Percentiles rank a stretch among this genome's conserved stretches.
Conservation (phyloP, 2,797 vertebrate genomes). For the Arctocebus calabarensis region DNA sequence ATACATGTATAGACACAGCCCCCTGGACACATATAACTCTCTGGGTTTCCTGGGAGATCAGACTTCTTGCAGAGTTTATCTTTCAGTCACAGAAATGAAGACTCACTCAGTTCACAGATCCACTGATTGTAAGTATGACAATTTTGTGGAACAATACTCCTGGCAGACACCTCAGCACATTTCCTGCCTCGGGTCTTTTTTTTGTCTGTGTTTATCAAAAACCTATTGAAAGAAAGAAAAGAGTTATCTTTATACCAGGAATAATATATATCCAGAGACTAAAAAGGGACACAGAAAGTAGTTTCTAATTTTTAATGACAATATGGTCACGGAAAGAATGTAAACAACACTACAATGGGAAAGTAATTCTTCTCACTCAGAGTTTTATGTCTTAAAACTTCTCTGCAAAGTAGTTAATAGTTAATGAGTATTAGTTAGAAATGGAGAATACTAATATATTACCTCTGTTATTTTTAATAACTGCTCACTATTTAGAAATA, state of each 20-base stretch:
- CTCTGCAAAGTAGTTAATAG: neutral
- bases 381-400: neutral
- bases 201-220: neutral
- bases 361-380: neutral
- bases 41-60: neutral
- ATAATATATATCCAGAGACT: neutral
- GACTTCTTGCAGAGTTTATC: neutral
- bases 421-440: neutral
- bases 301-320: neutral
- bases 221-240: slow-evolving; percentile 10
- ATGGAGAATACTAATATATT: neutral
- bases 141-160: fast-evolving
- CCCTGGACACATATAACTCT: neutral
- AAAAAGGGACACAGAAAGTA: neutral
- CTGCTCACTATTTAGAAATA: neutral
- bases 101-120: slow-evolving; percentile 3
- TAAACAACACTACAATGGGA: neutral
- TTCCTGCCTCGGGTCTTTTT: neutral
- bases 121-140: neutral
- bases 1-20: neutral
- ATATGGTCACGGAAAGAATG: neutral
- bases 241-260: neutral
- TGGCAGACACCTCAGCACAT: neutral
- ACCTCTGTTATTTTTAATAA: neutral
- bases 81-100: too few species aligned